Percentiles rank a stretch among this genome's conserved stretches.
Evolutionary conservation across 2,797 vertebrate species (phyloP).

Genomic region (Saxicola maurus): DNA sequence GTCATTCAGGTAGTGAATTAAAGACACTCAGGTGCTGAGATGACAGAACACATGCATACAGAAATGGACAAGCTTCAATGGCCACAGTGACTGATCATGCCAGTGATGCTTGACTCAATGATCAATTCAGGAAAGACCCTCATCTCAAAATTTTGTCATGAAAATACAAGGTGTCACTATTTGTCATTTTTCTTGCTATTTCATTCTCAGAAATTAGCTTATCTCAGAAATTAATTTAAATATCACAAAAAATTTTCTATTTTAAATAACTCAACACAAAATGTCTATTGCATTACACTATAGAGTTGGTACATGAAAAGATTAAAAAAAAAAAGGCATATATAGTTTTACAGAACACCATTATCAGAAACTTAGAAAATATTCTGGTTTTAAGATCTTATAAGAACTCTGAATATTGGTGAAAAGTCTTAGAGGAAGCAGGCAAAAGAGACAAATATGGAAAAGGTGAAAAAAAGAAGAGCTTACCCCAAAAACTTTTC

Average conservation of each 20-base stretch:
- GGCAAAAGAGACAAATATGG: background rate
- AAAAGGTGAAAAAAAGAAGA: background rate
- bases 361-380: background rate
- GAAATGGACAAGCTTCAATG: background rate
- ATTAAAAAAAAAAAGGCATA: background rate
- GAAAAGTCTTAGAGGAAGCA: background rate
- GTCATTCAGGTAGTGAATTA: background rate
- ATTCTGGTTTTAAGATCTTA: background rate
- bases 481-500: background rate
- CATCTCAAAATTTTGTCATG: background rate
- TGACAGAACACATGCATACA: background rate
- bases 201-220: background rate
- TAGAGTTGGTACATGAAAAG: background rate
- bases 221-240: background rate
- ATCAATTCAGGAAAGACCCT: background rate
- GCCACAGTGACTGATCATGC: background rate
- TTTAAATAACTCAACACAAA: background rate
- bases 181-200: background rate
- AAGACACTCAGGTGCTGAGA: background rate
- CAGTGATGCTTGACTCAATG: rapidly evolving
- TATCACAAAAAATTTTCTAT: background rate
- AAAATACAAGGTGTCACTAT: background rate
- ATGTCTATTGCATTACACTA: background rate
- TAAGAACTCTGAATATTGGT: background rate
- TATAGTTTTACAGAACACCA: background rate